A percentile compares a stretch with the other conserved stretches of the same genome.
These are phyloP conservation scores for Aleadryas rufinucha DNA, from an alignment of 2,113 vertebrate genomes.

Conservation along the genomic window DNA sequence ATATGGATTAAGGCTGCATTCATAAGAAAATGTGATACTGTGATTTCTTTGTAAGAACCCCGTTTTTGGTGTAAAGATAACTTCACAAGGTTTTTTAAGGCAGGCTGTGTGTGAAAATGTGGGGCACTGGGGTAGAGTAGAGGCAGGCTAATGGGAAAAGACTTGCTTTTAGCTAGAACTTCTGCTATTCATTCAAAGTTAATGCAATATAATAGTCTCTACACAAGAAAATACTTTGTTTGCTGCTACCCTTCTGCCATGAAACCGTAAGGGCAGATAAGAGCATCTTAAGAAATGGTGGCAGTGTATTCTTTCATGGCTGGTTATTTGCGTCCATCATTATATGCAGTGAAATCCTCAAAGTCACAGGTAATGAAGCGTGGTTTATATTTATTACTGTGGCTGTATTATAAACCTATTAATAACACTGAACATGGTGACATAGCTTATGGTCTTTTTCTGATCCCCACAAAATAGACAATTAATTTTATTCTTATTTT, in stretches of 20 bases:
- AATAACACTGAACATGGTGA: background rate
- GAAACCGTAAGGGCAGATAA: background rate
- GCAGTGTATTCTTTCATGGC: background rate
- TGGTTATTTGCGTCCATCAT: background rate
- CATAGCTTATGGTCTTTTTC: background rate
- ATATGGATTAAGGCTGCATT: background rate
- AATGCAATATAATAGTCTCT: background rate
- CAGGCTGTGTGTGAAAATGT: background rate
- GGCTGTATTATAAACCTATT: background rate
- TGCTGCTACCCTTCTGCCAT: background rate
- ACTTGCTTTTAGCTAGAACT: background rate
- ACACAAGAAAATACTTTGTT: background rate
- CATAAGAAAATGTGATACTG: background rate
- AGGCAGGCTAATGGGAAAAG: background rate
- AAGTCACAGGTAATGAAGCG: background rate
- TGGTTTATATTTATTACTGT: background rate
- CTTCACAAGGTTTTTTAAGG: background rate
- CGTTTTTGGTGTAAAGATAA: background rate
- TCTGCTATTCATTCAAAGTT: background rate
- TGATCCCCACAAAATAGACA: background rate
- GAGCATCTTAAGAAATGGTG: background rate
- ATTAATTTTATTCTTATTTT: background rate
- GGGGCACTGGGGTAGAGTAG: background rate
- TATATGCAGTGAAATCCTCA: background rate
- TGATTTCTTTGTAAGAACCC: background rate